These are phyloP conservation scores for Cephus sareptanus DNA, from an alignment of 2,888 invertebrate genomes.

Conservation along the genomic window DNA sequence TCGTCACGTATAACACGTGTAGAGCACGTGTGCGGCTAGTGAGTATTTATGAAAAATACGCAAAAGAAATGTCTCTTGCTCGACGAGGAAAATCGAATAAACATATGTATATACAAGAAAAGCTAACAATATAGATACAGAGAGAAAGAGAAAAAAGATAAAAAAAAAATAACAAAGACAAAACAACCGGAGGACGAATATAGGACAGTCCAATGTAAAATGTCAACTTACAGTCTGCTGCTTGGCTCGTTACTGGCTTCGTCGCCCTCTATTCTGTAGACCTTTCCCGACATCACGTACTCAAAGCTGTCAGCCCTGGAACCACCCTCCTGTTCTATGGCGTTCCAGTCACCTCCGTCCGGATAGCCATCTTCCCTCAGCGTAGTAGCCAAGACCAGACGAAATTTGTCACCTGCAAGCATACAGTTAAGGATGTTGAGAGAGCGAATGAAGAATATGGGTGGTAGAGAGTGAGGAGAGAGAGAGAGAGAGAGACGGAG, in stretches of 20 bases:
- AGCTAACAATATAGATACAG: background rate
- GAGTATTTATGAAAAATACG: background rate
- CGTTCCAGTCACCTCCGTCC: slow-evolving; percentile 93
- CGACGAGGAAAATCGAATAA: background rate
- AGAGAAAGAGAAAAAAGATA: background rate
- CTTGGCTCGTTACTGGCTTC: slow-evolving; percentile 89
- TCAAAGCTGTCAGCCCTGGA: slow-evolving; percentile 97
- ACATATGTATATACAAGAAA: background rate
- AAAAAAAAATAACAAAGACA: background rate
- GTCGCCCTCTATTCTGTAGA: slow-evolving; percentile 97
- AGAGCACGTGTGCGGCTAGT: background rate
- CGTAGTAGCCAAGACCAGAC: slow-evolving; percentile 94
- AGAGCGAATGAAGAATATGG: slow-evolving; percentile 6
- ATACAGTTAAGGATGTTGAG: background rate
- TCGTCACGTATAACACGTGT: background rate
- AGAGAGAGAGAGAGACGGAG: no score
- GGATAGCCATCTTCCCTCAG: slow-evolving; percentile 96
- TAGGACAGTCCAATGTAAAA: background rate
- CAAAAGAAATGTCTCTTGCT: background rate
- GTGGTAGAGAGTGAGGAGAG: background rate
- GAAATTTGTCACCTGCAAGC: slow-evolving; percentile 68
- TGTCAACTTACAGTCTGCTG: slow-evolving; percentile 75
- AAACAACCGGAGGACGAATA: background rate
- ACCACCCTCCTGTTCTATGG: slow-evolving; percentile 82
- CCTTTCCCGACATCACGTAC: slow-evolving; percentile 99